Base-by-base conservation (phyloP, 2,797 vertebrate genomes). In the Schizopygopsis pylzovi region DNA sequence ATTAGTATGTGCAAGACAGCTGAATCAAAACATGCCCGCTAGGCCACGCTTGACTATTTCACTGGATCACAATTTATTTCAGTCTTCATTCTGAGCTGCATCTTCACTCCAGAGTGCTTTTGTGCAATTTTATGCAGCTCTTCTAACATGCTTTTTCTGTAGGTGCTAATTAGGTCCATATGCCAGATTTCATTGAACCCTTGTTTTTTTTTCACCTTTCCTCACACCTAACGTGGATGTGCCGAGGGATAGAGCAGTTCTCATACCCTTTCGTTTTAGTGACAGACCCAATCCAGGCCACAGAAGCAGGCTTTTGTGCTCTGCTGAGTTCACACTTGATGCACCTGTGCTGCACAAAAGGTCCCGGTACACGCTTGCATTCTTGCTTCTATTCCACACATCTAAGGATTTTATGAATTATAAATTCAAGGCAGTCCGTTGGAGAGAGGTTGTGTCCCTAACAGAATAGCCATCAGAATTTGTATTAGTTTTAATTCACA, bases 161-260 rank as follows among this genome's bases (percentile, higher is more conserved):
- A 43, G 49, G 81, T 84, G 86, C 41, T 87, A 87, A 90, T 86
- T 88, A 85, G 86, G 68, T 88, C 82, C 84, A 84, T 88, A 87
- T 88, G 87, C 61, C 52, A 33, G 78, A 87, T 71, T 85, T 68
- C 77, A 87, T 86, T 86, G 80, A 82, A 81, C 76, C 68, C 84
- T 65, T 81, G 18, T 15, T 28, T 5, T 82, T 84, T 83, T 87
- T 78, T 71, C 87, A 86, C 84, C 75, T 88, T 78, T 71, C 47
- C 49, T 85, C 63, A 67, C 49, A 61, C 39, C 39, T 79, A 43
- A 65, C 37, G 52, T 65, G 83, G 75, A 84, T 78, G 73, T 78
- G 75, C 83, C 41, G 76, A 87, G 20, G 75, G 61, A 82, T 56
- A 79, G 75, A 82, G 52, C 39, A 79, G 71, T 52, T 25, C 33